Percentiles rank a stretch among this genome's conserved stretches.
phyloP scores from a whole-genome alignment of 2,888 invertebrate genomes.

The Nebria brevicollis region DNA sequence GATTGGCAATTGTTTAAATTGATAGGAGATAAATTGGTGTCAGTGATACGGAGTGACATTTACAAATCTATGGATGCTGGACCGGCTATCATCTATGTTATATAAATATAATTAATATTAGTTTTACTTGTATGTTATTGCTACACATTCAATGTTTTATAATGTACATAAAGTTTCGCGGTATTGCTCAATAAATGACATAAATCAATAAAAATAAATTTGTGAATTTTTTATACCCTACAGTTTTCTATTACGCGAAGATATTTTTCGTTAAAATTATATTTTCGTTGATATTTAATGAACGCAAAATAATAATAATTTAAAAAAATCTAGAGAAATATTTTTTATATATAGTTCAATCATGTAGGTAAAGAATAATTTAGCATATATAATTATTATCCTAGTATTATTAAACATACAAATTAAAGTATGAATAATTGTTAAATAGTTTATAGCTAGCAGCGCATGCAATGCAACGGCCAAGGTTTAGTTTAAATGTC shows the following conservation, averaged over 20 bases:
- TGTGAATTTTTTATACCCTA: background rate
- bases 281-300: background rate
- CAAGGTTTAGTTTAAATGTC: conserved; percentile 18
- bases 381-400: background rate
- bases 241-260: too few relatives aligned
- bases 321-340: background rate
- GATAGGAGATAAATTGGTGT: background rate
- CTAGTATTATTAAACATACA: background rate
- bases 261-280: too few relatives aligned
- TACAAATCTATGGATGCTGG: background rate
- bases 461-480: conserved; percentile 8
- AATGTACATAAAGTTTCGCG: conserved; percentile 30
- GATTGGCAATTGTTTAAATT: too few relatives aligned
- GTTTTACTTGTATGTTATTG: conserved; percentile 19
- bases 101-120: background rate
- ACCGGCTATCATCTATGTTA: background rate
- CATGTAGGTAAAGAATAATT: background rate
- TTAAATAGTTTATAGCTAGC: background rate
- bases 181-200: conserved; percentile 35
- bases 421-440: background rate
- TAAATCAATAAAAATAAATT: background rate
- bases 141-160: conserved; percentile 28
- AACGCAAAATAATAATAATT: background rate
- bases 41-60: background rate
- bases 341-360: background rate